Evolutionary conservation across 2,888 invertebrate species (phyloP).

Genomic region (Tetramorium bicarinatum): DNA sequence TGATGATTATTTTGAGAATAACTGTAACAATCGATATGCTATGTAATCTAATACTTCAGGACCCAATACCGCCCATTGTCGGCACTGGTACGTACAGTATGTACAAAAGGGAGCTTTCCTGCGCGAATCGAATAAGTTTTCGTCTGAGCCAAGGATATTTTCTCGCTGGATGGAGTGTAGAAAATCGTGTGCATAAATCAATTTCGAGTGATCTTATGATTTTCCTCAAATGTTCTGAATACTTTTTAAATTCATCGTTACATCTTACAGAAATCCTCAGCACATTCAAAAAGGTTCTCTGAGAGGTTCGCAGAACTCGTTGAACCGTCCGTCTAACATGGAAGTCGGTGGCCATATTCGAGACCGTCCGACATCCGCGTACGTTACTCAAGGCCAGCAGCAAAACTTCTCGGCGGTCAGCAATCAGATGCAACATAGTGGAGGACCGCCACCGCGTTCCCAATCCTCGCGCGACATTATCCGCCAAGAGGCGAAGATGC

Average conservation of each 20-base stretch:
- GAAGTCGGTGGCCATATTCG: conserved; percentile 76
- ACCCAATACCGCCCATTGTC: too few species aligned
- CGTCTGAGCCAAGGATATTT: too few species aligned
- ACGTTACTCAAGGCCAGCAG: conserved; percentile 83
- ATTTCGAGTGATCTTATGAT: not conserved
- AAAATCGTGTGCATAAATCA: not conserved
- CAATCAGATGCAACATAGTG: conserved; percentile 42
- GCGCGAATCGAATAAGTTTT: too few species aligned
- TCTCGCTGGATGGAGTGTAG: not conserved
- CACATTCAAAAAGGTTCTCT: conserved; percentile 82
- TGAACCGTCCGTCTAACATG: conserved; percentile 88
- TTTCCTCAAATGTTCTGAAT: not conserved
- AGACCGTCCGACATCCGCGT: conserved; percentile 89
- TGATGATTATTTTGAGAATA: too few species aligned
- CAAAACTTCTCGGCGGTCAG: conserved; percentile 67
- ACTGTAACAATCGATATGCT: too few species aligned
- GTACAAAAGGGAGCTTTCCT: too few species aligned
- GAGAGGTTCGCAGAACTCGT: conserved; percentile 89
- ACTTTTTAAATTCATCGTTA: not conserved
- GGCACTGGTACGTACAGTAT: too few species aligned
- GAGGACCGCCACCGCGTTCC: conserved; percentile 83
- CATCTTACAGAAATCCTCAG: conserved; percentile 80
- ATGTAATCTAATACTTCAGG: too few species aligned
- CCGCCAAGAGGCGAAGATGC: conserved; percentile 89
- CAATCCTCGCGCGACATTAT: conserved; percentile 87